These are phyloP conservation scores for Sebastes hopkinsi DNA, from an alignment of 2,797 vertebrate species.

Conservation along the genomic window DNA sequence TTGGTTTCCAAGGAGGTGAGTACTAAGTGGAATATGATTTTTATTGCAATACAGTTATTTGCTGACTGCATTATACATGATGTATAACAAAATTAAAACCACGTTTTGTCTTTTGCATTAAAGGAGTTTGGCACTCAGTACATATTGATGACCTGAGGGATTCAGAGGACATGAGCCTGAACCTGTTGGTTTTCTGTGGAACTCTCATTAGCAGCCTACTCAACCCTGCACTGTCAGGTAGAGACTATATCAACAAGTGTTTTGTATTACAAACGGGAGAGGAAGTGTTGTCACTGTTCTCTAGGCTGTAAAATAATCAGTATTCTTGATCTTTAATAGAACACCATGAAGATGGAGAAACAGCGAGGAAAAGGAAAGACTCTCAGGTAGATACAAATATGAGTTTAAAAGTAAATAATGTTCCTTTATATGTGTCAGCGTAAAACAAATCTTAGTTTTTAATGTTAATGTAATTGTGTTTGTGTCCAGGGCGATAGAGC, in stretches of 20 bases:
- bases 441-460: not conserved
- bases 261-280: not conserved
- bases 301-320: not conserved
- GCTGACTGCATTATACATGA: rapidly evolving
- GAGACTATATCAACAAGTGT: not conserved
- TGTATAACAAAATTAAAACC: not conserved
- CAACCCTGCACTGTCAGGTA: constrained; percentile 60
- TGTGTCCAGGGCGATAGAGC: constrained; percentile 44
- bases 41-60: not conserved
- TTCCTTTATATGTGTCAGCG: not conserved
- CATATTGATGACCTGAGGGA: constrained; percentile 84
- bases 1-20: constrained; percentile 85
- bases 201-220: constrained; percentile 78
- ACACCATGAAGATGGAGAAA: constrained; percentile 16
- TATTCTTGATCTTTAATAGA: constrained; percentile 20
- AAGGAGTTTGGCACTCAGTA: constrained; percentile 80
- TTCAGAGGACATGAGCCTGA: constrained; percentile 78
- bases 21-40: not conserved
- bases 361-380: not conserved
- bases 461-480: not conserved
- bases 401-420: constrained; percentile 18
- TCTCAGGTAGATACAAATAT: constrained; percentile 13
- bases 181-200: constrained; percentile 78
- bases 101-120: not conserved
- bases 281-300: not conserved